A percentile compares a stretch with the other conserved stretches of the same genome.
Evolutionary conservation across 1,140 invertebrate species (phyloP).

Genomic region (Caerostris darwini): DNA sequence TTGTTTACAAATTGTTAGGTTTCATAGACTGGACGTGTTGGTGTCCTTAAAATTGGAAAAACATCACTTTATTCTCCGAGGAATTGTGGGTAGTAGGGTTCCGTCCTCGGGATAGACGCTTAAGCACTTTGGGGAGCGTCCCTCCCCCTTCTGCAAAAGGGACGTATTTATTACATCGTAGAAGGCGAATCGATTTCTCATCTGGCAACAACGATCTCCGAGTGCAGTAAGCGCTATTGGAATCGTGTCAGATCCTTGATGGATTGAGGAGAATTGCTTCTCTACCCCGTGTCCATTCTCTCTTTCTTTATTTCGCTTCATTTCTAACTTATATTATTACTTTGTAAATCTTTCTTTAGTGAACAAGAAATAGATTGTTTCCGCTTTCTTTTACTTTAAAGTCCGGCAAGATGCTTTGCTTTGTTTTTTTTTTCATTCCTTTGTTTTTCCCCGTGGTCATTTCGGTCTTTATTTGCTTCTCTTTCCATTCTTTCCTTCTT

Average conservation of each 20-base stretch:
- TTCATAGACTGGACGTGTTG: too few species aligned
- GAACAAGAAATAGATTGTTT: conserved; percentile 75
- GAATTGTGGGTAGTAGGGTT: too few species aligned
- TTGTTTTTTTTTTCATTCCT: background rate
- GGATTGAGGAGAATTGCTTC: conserved; percentile 68
- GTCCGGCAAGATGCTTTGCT: conserved; percentile 25
- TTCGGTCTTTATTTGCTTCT: conserved; percentile 25
- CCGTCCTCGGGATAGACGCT: background rate
- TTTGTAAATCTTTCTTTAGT: conserved; percentile 74
- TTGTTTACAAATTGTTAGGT: too few species aligned
- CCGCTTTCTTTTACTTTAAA: conserved; percentile 58
- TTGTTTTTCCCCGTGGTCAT: conserved; percentile 8
- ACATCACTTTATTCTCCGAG: too few species aligned
- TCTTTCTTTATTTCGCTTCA: conserved; percentile 68
- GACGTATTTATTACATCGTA: conserved; percentile 77
- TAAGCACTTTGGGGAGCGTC: conserved; percentile 18
- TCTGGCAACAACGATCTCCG: conserved; percentile 72
- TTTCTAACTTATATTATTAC: conserved; percentile 75
- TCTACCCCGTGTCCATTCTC: conserved; percentile 18
- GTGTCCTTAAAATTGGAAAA: too few species aligned
- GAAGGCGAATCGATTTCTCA: conserved; percentile 74
- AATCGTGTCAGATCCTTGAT: conserved; percentile 72
- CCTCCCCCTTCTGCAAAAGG: background rate
- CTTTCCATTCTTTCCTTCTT: background rate
- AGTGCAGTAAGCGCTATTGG: conserved; percentile 74